Conservation (phyloP, 1,140 invertebrate species). For the Dufourea novaeangliae region DNA sequence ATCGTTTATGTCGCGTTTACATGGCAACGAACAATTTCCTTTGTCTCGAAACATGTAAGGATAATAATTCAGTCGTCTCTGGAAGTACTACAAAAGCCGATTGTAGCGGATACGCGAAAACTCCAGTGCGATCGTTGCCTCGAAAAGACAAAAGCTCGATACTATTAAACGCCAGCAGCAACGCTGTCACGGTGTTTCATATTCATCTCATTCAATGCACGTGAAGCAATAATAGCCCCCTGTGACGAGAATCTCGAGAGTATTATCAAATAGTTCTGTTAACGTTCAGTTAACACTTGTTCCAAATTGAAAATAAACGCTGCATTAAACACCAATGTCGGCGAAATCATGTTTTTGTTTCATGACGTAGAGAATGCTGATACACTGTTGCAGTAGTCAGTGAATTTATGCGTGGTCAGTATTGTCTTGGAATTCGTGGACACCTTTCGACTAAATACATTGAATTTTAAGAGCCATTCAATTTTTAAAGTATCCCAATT, state of each 20-base stretch:
- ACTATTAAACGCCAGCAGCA: background rate
- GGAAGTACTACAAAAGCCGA: background rate
- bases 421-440: too few relatives aligned
- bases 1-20: background rate
- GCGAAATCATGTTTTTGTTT: too few relatives aligned
- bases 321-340: background rate
- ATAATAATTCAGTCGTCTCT: background rate
- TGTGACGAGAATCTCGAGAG: background rate
- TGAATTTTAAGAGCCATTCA: too few relatives aligned
- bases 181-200: background rate
- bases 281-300: constrained; percentile 1
- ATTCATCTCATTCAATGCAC: background rate
- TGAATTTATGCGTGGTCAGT: too few relatives aligned
- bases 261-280: constrained; percentile 11
- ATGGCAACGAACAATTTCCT: background rate
- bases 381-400: too few relatives aligned
- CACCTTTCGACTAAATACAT: too few relatives aligned
- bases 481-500: too few relatives aligned
- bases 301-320: background rate
- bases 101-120: background rate
- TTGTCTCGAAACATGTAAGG: background rate
- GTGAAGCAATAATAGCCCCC: background rate
- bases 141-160: constrained; percentile 10
- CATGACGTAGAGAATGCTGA: too few relatives aligned
- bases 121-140: background rate